Base-by-base conservation (phyloP, 2,888 invertebrate genomes). In the Mesorhabditis belari region DNA sequence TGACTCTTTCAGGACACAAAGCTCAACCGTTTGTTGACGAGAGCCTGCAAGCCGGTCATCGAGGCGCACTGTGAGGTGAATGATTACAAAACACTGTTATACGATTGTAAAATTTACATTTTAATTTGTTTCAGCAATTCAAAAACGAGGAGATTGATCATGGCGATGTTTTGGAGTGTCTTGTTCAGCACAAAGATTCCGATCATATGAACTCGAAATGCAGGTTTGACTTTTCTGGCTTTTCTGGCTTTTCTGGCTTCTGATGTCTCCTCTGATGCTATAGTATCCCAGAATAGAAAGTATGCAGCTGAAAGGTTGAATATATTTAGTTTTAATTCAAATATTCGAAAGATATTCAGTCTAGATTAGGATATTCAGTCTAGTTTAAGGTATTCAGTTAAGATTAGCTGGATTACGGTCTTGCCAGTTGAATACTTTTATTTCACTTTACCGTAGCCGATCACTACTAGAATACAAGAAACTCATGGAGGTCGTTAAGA, bases 101-200 rank as follows among this genome's bases (percentile, higher is more conserved):
- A n/a, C n/a, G n/a, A 35, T 35, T 35, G 35, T 35, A 17, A 9
- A 17, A 12, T 28, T 17, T 12, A 3, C 21, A 35, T 35, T 35
- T 35, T 35, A 35, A 35, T n/a, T n/a, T n/a, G 12, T 25, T 57
- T 60, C 58, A 64, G 52, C 67, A 78, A 51, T 69, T 74, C 57
- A 62, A 63, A 25, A 73, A 79, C 49, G 75, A 77, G 54, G 90
- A 90, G 76, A 81, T 81, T 27, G 83, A 83, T 61, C 89, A 90
- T 79, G 90, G 90, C 61, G 91, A 92, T 73, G 87, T 94, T 73
- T 89, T 98, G 88, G 91, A 92, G 64, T 98, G 96, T 83, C 85
- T 98, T 57, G 90, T 95, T 62, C 85, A 88, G 44, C 89, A 92
- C 81, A 96, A 95, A 83, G 91, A 91, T 82, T 35, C 44, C 44